A percentile compares a stretch with the other conserved stretches of the same genome.
Conservation (phyloP, 2,888 invertebrate species). For the Folsomia candida region DNA sequence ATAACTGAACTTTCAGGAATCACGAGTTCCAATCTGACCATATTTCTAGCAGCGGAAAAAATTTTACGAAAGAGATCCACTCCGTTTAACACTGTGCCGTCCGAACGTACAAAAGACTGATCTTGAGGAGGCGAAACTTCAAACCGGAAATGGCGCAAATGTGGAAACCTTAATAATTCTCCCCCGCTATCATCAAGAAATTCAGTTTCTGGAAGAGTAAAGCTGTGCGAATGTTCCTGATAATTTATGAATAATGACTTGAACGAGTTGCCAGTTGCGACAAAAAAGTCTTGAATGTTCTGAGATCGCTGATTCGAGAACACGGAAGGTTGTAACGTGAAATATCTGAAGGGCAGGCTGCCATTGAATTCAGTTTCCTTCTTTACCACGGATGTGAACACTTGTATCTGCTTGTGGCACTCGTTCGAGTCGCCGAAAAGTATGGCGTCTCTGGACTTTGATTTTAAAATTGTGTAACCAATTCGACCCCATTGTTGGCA, state of each 20-base stretch:
- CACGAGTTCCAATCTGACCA: slow-evolving; percentile 27
- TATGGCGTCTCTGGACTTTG: slow-evolving; percentile 21
- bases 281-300: slow-evolving; percentile 26
- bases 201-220: slow-evolving; percentile 9
- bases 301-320: slow-evolving; percentile 32
- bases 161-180: slow-evolving; percentile 20
- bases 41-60: slow-evolving; percentile 18
- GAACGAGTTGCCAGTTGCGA: slow-evolving; percentile 6
- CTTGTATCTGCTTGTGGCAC: slow-evolving; percentile 25
- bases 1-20: slow-evolving; percentile 19
- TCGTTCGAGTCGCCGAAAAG: slow-evolving; percentile 31
- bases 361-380: too few relatives aligned
- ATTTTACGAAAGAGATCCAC: slow-evolving; percentile 22
- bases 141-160: slow-evolving; percentile 26
- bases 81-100: slow-evolving; percentile 10
- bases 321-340: slow-evolving; percentile 28
- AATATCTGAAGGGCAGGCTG: slow-evolving; percentile 22
- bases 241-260: slow-evolving; percentile 30
- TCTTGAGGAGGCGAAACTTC: slow-evolving; percentile 21
- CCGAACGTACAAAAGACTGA: neutral
- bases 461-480: slow-evolving; percentile 15
- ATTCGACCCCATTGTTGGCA: slow-evolving; percentile 31
- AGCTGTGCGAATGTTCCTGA: slow-evolving; percentile 28
- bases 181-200: neutral
- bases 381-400: slow-evolving; percentile 23